Percentiles rank a stretch among this genome's conserved stretches.
phyloP scores from a whole-genome alignment of 2,797 vertebrate species.

The Simalia tracyae region DNA sequence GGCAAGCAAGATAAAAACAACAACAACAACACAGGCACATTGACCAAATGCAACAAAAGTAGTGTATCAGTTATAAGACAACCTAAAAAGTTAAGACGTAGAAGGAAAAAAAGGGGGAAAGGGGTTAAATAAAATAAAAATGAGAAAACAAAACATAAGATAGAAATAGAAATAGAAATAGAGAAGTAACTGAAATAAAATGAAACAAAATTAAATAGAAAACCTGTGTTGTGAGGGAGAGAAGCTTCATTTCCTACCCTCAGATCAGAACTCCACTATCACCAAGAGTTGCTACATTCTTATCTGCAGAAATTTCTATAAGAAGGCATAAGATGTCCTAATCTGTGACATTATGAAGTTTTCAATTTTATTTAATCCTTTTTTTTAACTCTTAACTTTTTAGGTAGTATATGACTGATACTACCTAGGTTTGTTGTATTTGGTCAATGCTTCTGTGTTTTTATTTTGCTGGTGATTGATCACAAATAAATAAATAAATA shows the following conservation, averaged over 20 bases:
- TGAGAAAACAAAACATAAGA: neutral
- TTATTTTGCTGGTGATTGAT: neutral
- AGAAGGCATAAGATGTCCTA: neutral
- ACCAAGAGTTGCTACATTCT: neutral
- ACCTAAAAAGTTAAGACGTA: neutral
- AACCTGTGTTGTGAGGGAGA: neutral
- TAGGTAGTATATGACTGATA: neutral
- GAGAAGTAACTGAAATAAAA: neutral
- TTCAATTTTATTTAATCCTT: neutral
- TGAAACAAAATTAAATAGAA: neutral
- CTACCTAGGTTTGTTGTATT: neutral
- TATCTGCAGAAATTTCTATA: neutral
- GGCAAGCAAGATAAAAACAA: neutral
- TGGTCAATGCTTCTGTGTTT: neutral
- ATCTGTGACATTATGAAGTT: neutral
- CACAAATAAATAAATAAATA: neutral
- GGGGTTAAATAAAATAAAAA: neutral
- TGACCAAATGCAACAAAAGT: neutral
- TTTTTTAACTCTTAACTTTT: neutral
- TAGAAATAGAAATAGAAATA: neutral
- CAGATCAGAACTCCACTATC: neutral
- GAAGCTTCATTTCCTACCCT: neutral
- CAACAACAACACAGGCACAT: neutral
- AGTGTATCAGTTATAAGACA: neutral
- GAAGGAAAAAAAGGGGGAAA: neutral